Evolutionary conservation across 2,888 invertebrate species (phyloP).

Genomic region (Eretmocerus hayati): DNA sequence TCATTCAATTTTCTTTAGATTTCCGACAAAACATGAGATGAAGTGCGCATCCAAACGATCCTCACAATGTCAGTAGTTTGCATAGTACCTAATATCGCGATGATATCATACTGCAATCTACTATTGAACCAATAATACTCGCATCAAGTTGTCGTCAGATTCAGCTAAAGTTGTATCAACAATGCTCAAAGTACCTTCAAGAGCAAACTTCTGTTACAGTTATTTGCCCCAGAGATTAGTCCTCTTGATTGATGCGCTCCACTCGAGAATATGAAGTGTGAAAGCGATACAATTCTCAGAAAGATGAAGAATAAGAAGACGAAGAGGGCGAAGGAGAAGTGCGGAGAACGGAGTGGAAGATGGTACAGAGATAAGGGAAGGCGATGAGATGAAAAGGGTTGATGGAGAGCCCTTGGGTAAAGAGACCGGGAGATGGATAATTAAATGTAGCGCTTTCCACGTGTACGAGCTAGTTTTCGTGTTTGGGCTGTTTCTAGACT

Average conservation of each 20-base stretch:
- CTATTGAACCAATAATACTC: too few relatives aligned
- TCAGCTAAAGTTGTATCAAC: too few relatives aligned
- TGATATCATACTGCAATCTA: too few relatives aligned
- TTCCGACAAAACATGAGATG: too few relatives aligned
- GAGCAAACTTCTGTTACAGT: not conserved
- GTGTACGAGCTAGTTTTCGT: constrained; percentile 19
- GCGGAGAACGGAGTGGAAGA: not conserved
- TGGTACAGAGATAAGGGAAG: not conserved
- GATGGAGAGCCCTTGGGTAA: constrained; percentile 19
- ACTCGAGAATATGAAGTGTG: not conserved
- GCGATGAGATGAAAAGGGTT: not conserved
- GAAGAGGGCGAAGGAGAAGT: constrained; percentile 1
- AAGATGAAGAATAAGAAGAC: not conserved
- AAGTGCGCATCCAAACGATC: too few relatives aligned
- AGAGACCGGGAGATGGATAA: constrained; percentile 25
- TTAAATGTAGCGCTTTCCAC: constrained; percentile 29
- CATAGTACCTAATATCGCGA: too few relatives aligned
- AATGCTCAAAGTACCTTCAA: too few relatives aligned
- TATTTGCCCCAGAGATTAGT: not conserved
- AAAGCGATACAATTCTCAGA: not conserved
- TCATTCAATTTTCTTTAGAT: too few relatives aligned
- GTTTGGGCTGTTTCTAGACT: not conserved
- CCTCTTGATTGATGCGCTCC: not conserved
- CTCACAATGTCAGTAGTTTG: too few relatives aligned
- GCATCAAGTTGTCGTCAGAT: too few relatives aligned